A percentile compares a stretch with the other conserved stretches of the same genome.
Conservation (phyloP, 2,113 vertebrate species). For the Regulus satrapa region DNA sequence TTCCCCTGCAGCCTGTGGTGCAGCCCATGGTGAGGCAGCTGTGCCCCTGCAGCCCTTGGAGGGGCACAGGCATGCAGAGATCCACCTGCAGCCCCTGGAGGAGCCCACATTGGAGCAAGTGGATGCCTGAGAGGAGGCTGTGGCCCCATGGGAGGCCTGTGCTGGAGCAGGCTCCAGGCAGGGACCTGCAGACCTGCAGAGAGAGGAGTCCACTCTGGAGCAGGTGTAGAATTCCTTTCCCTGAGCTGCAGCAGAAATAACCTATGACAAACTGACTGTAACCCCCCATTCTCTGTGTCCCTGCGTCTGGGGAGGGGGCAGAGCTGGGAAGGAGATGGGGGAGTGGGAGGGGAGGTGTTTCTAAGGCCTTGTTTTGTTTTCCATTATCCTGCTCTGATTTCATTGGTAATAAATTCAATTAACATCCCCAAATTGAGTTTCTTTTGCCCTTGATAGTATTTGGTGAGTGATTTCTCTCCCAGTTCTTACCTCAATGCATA, state of each 20-base stretch:
- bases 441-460: neutral
- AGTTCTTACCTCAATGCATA: neutral
- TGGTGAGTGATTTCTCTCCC: neutral
- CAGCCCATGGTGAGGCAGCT: neutral
- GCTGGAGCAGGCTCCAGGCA: neutral
- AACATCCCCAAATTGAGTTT: neutral
- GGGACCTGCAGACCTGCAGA: neutral
- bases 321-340: neutral
- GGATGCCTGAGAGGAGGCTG: neutral
- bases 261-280: neutral
- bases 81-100: fast-evolving
- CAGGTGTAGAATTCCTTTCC: neutral
- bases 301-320: fast-evolving
- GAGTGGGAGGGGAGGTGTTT: neutral
- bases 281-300: neutral
- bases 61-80: neutral
- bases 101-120: neutral
- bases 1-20: neutral
- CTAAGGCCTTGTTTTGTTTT: neutral
- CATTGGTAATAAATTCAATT: neutral
- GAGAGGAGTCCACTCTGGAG: neutral
- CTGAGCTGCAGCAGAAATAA: neutral
- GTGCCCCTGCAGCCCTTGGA: neutral
- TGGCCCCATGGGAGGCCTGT: neutral
- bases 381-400: neutral